phyloP scores from a whole-genome alignment of 2,888 invertebrate genomes.

The Melangyna quadrimaculata region DNA sequence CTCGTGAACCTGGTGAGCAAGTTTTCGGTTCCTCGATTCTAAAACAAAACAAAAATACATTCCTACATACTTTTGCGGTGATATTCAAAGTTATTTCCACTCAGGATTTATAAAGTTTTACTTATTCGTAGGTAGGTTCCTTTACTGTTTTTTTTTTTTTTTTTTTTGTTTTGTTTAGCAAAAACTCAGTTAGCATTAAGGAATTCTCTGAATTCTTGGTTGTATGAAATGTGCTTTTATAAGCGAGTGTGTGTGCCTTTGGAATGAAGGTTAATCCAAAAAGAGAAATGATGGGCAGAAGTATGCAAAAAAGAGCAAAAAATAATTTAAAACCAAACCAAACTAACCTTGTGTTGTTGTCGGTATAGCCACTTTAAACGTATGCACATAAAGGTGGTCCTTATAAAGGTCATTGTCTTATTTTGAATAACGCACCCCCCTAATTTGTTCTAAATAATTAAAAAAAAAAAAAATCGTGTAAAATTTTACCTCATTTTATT shows the following conservation, averaged over 20 bases:
- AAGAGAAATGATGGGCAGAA: neutral
- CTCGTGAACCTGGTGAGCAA: neutral
- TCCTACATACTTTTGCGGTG: constrained; percentile 45
- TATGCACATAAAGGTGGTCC: too few relatives aligned
- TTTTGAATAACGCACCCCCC: too few relatives aligned
- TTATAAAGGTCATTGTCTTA: too few relatives aligned
- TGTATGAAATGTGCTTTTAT: constrained; percentile 40
- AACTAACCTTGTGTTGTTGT: constrained; percentile 34
- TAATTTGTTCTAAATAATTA: too few relatives aligned
- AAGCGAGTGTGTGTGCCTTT: constrained; percentile 6
- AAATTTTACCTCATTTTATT: too few relatives aligned
- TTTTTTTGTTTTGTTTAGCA: neutral
- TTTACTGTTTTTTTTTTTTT: neutral
- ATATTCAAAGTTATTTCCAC: constrained; percentile 39
- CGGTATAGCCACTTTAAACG: constrained; percentile 48
- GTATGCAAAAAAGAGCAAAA: neutral
- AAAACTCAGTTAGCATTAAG: constrained; percentile 6
- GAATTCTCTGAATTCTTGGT: neutral
- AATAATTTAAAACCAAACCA: constrained; percentile 2
- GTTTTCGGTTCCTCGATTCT: neutral
- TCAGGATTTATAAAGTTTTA: constrained; percentile 16
- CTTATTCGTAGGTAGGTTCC: neutral
- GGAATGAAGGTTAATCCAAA: constrained; percentile 33
- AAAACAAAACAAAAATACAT: neutral
- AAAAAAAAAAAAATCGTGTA: too few relatives aligned